Evolutionary conservation across 2,888 invertebrate genomes (phyloP), one percentile per base, ranked within the genome.

Genomic region (Hofmannophila pseudospretella): DNA sequence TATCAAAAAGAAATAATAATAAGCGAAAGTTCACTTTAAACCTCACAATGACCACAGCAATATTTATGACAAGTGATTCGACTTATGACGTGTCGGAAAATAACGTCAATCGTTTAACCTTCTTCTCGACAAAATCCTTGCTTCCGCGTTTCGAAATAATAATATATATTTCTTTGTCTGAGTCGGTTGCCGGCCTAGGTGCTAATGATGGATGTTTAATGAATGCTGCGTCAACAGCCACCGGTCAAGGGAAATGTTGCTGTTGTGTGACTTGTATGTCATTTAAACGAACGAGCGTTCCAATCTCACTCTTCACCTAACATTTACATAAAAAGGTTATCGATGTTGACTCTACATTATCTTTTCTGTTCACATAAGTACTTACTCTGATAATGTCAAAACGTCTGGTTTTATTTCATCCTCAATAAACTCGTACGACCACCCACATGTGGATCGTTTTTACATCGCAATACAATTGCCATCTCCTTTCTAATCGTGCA

Each of bases 401-500:
- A 23, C 9, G 9, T 28, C 12, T 34, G 14, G 28, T 34, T 14
- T 35, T 36, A 57, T 57, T 54, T 61, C 58, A 60, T 47, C 54
- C 53, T 47, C 49, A 54, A 61, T 58, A 51, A 61, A 52, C 56
- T 50, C 51, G 50, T 62, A 61, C 59, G 51, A 46, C 48, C 67
- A 76, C 80, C 81, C 76, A 81, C 81, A 53, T 64, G 54, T 56
- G 49, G 56, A 61, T 63, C 49, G 56, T 67, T 73, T 76, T 67
- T 59, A 63, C 54, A 64, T 67, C 50, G 61, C 65, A 69, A 63
- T 68, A 73, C 75, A 79, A 79, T 80, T 79, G 73, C 68, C 64
- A 63, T 72, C 74, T 74, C 82, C 80, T 84, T 84, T 85, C 85
- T 84, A 84, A 85, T 80, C 72, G 72, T 58, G 58, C 67, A 67